Evolutionary conservation across 2,888 invertebrate species (phyloP), one percentile per base, ranked within the genome.

Genomic region (Leptopterna dolabrata): DNA sequence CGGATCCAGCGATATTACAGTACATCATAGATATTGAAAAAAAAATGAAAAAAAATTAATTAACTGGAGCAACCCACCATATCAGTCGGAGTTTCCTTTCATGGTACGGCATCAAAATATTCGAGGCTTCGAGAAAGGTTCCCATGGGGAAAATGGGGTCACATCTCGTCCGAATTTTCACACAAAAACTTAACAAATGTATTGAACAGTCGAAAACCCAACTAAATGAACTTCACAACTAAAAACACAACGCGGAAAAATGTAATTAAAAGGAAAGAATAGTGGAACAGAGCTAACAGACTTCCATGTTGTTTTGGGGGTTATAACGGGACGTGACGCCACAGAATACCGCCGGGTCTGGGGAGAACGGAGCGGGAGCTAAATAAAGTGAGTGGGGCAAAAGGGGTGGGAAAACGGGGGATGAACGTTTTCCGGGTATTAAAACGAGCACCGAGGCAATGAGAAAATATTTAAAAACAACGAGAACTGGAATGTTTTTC

Each of bases 251-350:
- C 55, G 55, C 55, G 29, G 85, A 45, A 85, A 85, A 85, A 85
- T 45, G 36, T 36, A 73, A 85, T 73, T 36, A 76, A 85, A 85
- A 71, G 29, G 36, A 85, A 73, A 85, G 76, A 83, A 83, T 30
- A 43, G 43, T 47, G 19, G 83, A 85, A 73, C 71, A 27, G 85
- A 85, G 73, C 85, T 85, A 85, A 85, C 80, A 43, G 84, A 86
- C 89, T 86, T 90, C 90, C 90, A 90, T 90, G 90, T 89, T 90
- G 89, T 89, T 89, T 89, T 82, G 89, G 73, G 89, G 89, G 88
- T 88, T 89, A 89, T 89, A 89, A 89, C 89, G 89, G 89, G 89
- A 89, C 89, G 89, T 89, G 89, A 89, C 89, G 89, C 88, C 83
- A 83, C 83, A 70, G 43, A 83, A 81, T 14, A 14, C 11, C 16